phyloP scores from a whole-genome alignment of 2,888 invertebrate genomes.

The Perdita meconis region DNA sequence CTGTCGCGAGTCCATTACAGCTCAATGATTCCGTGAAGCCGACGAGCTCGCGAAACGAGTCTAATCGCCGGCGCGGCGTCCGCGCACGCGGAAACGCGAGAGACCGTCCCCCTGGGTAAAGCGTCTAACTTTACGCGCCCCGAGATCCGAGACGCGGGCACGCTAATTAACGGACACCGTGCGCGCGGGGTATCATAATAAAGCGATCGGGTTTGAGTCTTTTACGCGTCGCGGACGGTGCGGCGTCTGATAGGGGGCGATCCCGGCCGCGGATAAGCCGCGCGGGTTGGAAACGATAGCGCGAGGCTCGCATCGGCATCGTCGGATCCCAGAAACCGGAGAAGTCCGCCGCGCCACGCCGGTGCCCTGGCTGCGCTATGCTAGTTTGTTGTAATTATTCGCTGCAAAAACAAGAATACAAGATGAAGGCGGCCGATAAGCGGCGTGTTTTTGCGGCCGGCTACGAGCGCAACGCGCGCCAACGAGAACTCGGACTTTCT shows the following conservation, averaged over 20 bases:
- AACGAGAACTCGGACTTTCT: constrained; percentile 54
- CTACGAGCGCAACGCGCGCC: constrained; percentile 3
- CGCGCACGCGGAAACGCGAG: too few relatives aligned
- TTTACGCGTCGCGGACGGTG: background rate
- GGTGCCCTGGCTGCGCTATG: constrained; percentile 9
- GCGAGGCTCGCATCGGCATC: constrained; percentile 26
- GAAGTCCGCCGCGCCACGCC: background rate
- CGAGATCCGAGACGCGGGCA: background rate
- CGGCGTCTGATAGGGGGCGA: constrained; percentile 1
- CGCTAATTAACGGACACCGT: constrained; percentile 29
- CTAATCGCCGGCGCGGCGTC: constrained; percentile 39
- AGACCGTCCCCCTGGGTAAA: background rate
- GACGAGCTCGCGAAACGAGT: constrained; percentile 1
- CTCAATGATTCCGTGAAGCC: constrained; percentile 31
- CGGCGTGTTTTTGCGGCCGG: constrained; percentile 32
- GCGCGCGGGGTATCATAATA: constrained; percentile 19
- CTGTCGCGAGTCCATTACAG: constrained; percentile 3
- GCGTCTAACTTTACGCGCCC: background rate
- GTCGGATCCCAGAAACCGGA: constrained; percentile 20
- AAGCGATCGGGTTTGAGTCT: constrained; percentile 14
- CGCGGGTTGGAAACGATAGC: background rate
- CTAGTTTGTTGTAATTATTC: constrained; percentile 59
- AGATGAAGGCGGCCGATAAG: constrained; percentile 61
- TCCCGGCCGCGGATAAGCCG: background rate
- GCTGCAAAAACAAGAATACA: constrained; percentile 53